A percentile compares a stretch with the other conserved stretches of the same genome.
phyloP scores from a whole-genome alignment of 64 coral and sea anemone species.

The Trachythela sp. region DNA sequence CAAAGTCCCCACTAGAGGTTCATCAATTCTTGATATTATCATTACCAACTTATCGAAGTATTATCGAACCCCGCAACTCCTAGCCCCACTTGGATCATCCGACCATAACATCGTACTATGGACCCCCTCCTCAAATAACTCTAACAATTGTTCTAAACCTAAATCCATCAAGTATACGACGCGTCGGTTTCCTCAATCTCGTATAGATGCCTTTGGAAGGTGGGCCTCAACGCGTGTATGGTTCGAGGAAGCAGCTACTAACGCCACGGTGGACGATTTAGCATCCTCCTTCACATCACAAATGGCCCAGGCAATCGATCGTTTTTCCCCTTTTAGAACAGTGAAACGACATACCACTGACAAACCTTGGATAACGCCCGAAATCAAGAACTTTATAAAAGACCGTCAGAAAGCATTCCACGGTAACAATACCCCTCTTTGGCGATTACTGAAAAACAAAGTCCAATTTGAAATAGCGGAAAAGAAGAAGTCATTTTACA shows the following conservation, averaged over 20 bases:
- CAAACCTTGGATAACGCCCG: slow-evolving; percentile 47
- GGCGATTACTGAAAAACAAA: slow-evolving; percentile 26
- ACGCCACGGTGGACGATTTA: background rate
- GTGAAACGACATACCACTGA: background rate
- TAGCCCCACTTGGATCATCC: background rate
- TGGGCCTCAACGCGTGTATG: too few relatives aligned
- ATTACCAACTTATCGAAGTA: background rate
- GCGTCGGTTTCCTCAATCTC: background rate
- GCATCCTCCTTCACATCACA: slow-evolving; percentile 19
- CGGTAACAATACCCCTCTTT: background rate
- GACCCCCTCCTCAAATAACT: background rate
- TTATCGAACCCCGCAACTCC: background rate
- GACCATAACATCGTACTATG: background rate
- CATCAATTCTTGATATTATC: background rate
- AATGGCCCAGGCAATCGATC: background rate
- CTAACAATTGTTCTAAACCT: background rate
- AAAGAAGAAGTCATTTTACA: too few relatives aligned
- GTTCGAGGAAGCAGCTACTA: background rate
- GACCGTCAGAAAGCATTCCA: slow-evolving; percentile 51
- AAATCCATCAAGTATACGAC: background rate
- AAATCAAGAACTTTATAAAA: slow-evolving; percentile 39
- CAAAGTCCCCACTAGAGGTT: background rate
- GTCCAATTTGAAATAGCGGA: too few relatives aligned
- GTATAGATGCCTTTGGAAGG: slow-evolving; percentile 19
- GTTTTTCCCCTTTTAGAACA: background rate